Base-by-base conservation (phyloP, 2,113 vertebrate genomes). In the Pimephales promelas region DNA sequence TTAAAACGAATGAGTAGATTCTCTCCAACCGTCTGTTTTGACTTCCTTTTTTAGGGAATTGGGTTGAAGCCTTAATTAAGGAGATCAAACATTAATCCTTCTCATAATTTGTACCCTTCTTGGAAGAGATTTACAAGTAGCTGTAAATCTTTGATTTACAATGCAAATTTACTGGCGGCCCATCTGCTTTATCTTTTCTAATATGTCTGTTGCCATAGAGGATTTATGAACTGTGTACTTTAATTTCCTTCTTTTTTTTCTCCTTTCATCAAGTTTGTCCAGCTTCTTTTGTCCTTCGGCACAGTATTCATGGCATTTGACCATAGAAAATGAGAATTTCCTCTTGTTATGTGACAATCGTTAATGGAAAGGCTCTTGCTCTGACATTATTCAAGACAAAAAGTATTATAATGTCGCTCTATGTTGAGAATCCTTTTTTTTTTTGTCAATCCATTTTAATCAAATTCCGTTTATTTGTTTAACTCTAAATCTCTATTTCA, bases 161-260 rank as follows among this genome's bases (percentile, higher is more conserved):
- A 57, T 79, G 16, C 31, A 64, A 59, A 66, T 73, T 61, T 24
- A 43, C 16, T 4, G 31, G 9, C 10, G 22, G 47, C 66, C 62
- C 31, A 34, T 77, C 71, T 86, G 76, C 34, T 20, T 86, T 83
- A 62, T 71, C 72, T 80, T 31, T 26, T 64, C 61, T 82, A 45
- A 84, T 81, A 52, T 73, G 74, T 24, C 40, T 20, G 13, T 49
- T 75, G 83, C 86, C 72, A 77, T 24, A 54, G 40, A 77, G 61
- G 61, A 84, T 86, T 80, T 70, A 79, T 73, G 74, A 79, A 49
- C 20, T 26, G 66, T 36, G 61, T 64, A 73, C 79, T 52, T 87
- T 76, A 54, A 70, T 68, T 86, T 84, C 56, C 70, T 34, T 84
- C 56, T 61, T 34, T 43, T 68, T 81, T 40, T 59, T 81, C 47